Evolutionary conservation across 2,888 invertebrate species (phyloP), one percentile per base, ranked within the genome.

Genomic region (Drosophila ustulata): DNA sequence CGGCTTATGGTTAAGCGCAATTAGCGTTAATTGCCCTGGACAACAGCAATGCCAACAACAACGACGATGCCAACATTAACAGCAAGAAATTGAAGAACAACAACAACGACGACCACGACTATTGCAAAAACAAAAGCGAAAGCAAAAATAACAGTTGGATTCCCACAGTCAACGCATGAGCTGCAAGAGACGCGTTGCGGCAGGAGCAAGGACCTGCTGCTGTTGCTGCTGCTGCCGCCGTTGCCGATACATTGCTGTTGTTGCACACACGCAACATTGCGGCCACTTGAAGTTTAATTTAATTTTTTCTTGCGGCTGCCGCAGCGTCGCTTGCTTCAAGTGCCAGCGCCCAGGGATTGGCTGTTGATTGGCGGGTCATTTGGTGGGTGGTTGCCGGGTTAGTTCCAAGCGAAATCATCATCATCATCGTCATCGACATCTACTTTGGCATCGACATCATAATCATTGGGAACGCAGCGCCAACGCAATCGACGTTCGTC

Each of bases 251-350:
- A 59, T 9, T 61, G 61, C 6, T 62, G 63, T 25, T 57, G 59
- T 34, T 51, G 62, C 47, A 57, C 57, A 47, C 72, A 78, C 82
- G 81, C 74, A 69, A 81, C 82, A 84, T 84, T 82, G 84, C 75
- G 88, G 79, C 81, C 85, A 86, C 85, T 85, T 86, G 83, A 88
- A 86, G 79, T 83, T 86, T 79, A 88, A 85, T 88, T 85, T 78
- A 86, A 78, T 88, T 88, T 81, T 80, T 75, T 70, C 78, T 86
- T 88, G 85, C 81, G 86, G 83, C 81, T 78, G 85, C 78, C 79
- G 46, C 59, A 81, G 55, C 88, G 86, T 67, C 81, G 84, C 53
- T 79, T 69, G 71, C 62, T 81, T 83, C 77, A 81, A 83, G 86
- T 83, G 81, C 52, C 66, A 43, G 78, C 62, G 80, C 65, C 80